Base-by-base conservation (phyloP, 2,113 vertebrate species). In the Entomyzon cyanotis region DNA sequence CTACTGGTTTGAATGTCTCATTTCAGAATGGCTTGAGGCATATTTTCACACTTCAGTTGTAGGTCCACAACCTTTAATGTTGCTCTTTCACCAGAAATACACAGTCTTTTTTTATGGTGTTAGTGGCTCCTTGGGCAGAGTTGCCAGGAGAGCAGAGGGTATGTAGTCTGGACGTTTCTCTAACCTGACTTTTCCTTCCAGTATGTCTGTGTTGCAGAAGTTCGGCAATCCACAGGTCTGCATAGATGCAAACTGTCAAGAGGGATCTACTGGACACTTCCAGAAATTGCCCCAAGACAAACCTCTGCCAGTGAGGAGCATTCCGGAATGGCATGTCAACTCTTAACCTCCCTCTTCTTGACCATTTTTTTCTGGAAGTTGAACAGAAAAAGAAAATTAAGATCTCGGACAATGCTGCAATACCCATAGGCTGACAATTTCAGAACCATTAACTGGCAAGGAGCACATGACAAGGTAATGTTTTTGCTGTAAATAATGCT, bases 301-400 rank as follows among this genome's bases (percentile, higher is more conserved):
- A 31, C 30, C 5, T 55, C 20, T 7, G 2, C 59, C 49, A 46
- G 55, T 17, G 7, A 52, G 17, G 27, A 81, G 33, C 0, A 0
- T n/a, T 77, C 0, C 0, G 39, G 42, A 84, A 56, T 65, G 21
- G 46, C 1, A 0, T 60, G 13, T 62, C 37, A 37, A 15, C 39
- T 59, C 44, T 47, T 31, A 20, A 69, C 7, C 21, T 33, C 46
- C 5, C 1, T 81, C 91, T 53, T 60, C 41, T 68, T 69, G 41
- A 44, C 15, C 8, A 5, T 55, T 41, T 11, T 41, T 78, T 82
- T 81, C 12, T 84, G 52, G 56, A 84, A 87, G 39, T 25, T 64
- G 39, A 63, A 63, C n/a, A 46, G 39, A 35, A 76, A 63, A 74
- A 18, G 74, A 31, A 53, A 67, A 15, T 6, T 0, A 46, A 11